Evolutionary conservation across 2,113 vertebrate genomes (phyloP), one percentile per base, ranked within the genome.

Genomic region (Asarcornis scutulata): DNA sequence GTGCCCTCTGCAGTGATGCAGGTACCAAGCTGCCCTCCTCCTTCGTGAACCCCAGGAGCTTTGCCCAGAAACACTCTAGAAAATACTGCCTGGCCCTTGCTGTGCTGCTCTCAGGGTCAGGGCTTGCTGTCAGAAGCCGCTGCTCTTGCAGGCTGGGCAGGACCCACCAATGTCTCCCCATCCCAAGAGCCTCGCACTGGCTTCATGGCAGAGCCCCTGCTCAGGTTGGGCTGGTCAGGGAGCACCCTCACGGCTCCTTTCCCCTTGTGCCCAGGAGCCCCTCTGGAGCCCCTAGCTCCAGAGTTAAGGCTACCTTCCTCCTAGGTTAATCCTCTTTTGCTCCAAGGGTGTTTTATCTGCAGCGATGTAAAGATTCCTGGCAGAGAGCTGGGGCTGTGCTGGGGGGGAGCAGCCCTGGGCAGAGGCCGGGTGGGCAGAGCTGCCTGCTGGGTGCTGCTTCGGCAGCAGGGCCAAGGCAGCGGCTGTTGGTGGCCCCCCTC

Each of bases 301-400:
- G 48, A 85, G 48, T 31, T 25, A 32, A 67, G 56, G n/a, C 44
- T 26, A 20, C 26, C 40, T 46, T 13, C 74, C 22, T 1, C 68
- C 26, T 50, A 11, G 16, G 15, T 36, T 23, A 31, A 29, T 58
- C 26, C 17, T 15, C 17, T 86, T 46, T 44, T 72, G 72, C 66
- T 85, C 63, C 17, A 14, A 32, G 53, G 44, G 22, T 6, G 3
- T 66, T 74, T 84, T 44, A 36, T 31, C 34, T 10, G 9, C 42
- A 17, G 42, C 27, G 25, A 32, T 29, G 4, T 27, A 62, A 31
- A 17, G 18, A 4, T 60, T 63, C 62, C 38, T 25, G 38, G 72
- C 67, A 27, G 25, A 0, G 14, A 66, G 44, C 11, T 2, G 1
- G 27, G 29, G 29, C 56, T 0, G 0, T n/a, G 53, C 60, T 1